Evolutionary conservation across 2,888 invertebrate genomes (phyloP), one percentile per base, ranked within the genome.

Genomic region (Cerastoderma edule): DNA sequence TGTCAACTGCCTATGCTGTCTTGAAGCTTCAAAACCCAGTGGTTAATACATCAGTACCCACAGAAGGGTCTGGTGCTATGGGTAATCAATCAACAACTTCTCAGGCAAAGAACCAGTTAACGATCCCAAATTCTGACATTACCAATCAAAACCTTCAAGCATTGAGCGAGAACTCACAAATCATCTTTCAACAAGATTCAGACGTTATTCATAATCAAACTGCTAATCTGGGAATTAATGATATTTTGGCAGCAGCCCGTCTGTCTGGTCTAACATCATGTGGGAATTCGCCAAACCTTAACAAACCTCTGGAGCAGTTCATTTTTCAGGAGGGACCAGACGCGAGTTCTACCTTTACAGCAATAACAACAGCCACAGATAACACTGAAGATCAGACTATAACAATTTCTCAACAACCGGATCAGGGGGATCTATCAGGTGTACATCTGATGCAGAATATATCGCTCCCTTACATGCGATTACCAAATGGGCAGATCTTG

Each of bases 1-100:
- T 84, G 56, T 79, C 84, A 24, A 87, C 88, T 6, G 89, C 89
- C 0, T 76, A 88, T 82, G 87, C 88, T 6, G 89, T 89, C 10
- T 72, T 90, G 4, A 84, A 87, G 57, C 76, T 89, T 4, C 88
- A 87, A 33, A 85, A 86, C 24, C 87, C 87, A 13, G 82, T 83
- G 0, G 74, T 83, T 2, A 83, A 86, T 32, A 44, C 54, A 8
- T 35, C 63, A 24, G 30, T 33, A 24, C 35, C 57, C n/a, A 30
- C 39, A 56, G 46, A 54, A 30, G 30, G n/a, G 39, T 2, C 35
- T 39, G 28, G 32, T 33, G 22, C 33, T n/a, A 28, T 54, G 30
- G n/a, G 13, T 13, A 27, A 5, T 3, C 39, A 60, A 39, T 4
- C 39, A 24, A 27, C 4, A 39, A 24, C 3, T 24, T 6, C 22